Conservation (phyloP, 2,888 invertebrate species). For the Rotaria magnacalcarata region DNA sequence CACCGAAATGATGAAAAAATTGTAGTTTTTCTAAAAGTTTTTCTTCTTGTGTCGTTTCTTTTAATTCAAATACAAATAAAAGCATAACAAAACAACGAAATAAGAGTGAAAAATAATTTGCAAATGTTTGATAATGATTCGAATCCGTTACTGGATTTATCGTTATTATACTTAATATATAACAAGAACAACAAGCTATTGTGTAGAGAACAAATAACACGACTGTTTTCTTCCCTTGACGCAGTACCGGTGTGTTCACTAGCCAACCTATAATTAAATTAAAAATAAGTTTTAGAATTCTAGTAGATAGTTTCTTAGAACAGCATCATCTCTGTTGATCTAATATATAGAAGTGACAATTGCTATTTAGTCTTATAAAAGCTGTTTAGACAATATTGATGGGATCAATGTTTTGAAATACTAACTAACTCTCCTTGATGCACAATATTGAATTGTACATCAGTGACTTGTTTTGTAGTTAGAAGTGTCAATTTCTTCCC, state of each 20-base stretch:
- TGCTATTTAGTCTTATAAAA: no score
- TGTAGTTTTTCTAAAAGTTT: slow-evolving; percentile 77
- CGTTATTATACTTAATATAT: neutral
- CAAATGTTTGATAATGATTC: slow-evolving; percentile 95
- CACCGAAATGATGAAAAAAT: slow-evolving; percentile 90
- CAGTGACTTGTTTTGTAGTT: no score
- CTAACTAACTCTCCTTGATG: no score
- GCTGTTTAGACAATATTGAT: no score
- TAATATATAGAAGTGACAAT: no score
- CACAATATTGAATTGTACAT: no score
- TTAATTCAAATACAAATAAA: slow-evolving; percentile 74
- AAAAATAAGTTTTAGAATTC: neutral
- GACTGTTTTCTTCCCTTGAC: neutral
- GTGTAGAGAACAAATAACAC: slow-evolving; percentile 5
- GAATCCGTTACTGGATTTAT: slow-evolving; percentile 71
- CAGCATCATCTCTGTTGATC: no score
- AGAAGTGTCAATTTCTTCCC: no score
- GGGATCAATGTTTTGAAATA: no score
- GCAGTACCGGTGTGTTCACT: neutral
- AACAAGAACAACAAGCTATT: slow-evolving; percentile 18
- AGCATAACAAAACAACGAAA: slow-evolving; percentile 78
- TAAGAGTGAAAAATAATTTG: slow-evolving; percentile 85
- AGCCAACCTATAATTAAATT: neutral
- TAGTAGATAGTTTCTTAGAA: no score
- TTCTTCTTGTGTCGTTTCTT: slow-evolving; percentile 62